Evolutionary conservation across 1,140 invertebrate genomes (phyloP).

Genomic region (Plutomurus gul): DNA sequence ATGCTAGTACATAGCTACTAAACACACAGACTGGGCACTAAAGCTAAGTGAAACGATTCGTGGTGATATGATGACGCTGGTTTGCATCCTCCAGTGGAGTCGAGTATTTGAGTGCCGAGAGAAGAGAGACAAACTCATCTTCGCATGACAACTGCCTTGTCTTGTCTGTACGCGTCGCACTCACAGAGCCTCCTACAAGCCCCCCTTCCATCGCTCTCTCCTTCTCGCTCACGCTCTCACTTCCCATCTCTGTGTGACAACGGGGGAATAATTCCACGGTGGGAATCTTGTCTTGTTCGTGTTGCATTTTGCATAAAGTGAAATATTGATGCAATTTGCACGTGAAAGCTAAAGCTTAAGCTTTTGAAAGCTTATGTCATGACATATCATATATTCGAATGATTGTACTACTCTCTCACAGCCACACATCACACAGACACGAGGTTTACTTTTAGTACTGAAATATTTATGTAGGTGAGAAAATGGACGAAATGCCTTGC

Average conservation of each 20-base stretch:
- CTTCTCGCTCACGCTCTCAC: not conserved
- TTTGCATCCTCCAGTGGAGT: not conserved
- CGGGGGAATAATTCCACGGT: not conserved
- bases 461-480: constrained; percentile 7
- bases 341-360: constrained; percentile 20
- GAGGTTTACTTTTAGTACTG: no score
- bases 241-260: not conserved
- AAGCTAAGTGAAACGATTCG: constrained; percentile 23
- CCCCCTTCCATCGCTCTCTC: not conserved
- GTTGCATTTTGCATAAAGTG: constrained; percentile 25
- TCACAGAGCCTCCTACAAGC: not conserved
- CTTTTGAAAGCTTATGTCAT: constrained; percentile 27
- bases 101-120: not conserved
- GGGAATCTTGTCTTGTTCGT: constrained; percentile 11
- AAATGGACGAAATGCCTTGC: not conserved
- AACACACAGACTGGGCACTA: not conserved
- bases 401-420: not conserved
- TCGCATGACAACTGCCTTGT: not conserved
- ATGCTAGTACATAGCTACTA: not conserved
- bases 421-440: no score
- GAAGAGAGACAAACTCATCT: not conserved
- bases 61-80: constrained; percentile 6
- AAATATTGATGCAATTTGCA: constrained; percentile 28
- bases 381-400: not conserved
- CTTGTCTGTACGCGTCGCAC: not conserved